Percentiles rank a stretch among this genome's conserved stretches.
Conservation (phyloP, 2,113 vertebrate species). For the Bettongia penicillata region DNA sequence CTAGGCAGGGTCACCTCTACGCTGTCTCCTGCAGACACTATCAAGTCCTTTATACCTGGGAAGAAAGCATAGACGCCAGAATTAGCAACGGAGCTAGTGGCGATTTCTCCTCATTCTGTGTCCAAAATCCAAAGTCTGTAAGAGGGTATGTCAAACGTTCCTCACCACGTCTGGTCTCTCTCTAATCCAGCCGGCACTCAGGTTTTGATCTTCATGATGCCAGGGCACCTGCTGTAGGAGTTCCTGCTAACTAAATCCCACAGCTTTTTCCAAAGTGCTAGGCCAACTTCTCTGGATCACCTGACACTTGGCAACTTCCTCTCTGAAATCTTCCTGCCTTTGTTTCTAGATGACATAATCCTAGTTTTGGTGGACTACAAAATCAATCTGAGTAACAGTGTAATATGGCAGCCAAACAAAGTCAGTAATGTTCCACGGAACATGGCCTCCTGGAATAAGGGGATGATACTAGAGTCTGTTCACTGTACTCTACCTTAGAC, state of each 20-base stretch:
- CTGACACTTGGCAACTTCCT: slow-evolving; percentile 2
- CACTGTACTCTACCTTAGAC: neutral
- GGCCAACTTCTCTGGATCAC: neutral
- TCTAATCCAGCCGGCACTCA: slow-evolving; percentile 34
- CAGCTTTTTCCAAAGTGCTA: neutral
- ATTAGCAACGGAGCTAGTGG: slow-evolving; percentile 49
- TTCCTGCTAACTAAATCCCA: slow-evolving; percentile 36
- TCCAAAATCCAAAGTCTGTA: slow-evolving; percentile 8
- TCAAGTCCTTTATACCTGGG: slow-evolving; percentile 89
- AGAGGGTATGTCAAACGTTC: slow-evolving; percentile 44
- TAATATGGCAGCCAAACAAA: too few relatives aligned
- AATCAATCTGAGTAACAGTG: neutral
- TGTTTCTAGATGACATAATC: neutral
- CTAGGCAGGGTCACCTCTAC: slow-evolving; percentile 94
- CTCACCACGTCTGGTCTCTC: slow-evolving; percentile 29
- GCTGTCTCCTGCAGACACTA: slow-evolving; percentile 95
- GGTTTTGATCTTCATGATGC: slow-evolving; percentile 6
- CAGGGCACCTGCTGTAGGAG: slow-evolving; percentile 37
- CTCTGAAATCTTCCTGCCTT: slow-evolving; percentile 1
- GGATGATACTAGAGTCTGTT: neutral
- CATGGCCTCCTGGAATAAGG: neutral
- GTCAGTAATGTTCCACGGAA: neutral
- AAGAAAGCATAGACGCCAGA: slow-evolving; percentile 56
- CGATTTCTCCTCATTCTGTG: neutral
- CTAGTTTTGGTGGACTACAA: neutral